Base-by-base conservation (phyloP, 2,888 invertebrate species). In the Orthosia cruda region DNA sequence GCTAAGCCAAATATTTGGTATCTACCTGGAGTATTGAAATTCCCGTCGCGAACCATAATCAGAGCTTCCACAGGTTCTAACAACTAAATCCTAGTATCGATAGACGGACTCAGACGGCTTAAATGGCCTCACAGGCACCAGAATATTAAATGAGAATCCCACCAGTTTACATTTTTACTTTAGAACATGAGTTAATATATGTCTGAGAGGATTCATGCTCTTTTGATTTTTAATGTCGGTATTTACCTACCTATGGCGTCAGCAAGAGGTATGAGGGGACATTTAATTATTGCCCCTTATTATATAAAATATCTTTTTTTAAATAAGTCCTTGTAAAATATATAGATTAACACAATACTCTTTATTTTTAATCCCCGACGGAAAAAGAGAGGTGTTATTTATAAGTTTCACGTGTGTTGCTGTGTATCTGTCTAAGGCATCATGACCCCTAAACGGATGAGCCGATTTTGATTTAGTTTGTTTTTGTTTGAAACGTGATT, bases 141-240 rank as follows among this genome's bases (percentile, higher is more conserved):
- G 84, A 85, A 86, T 84, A 86, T 81, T 80, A 81, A 63, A 86
- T 86, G 74, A 75, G 66, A 75, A 71, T 65, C 73, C 71, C 59
- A 76, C 32, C 26, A 66, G 71, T 67, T 74, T 75, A 72, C 66
- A 73, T 64, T 68, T 63, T 63, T 70, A 74, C 45, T 26, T 13
- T 57, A 16, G 26, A 59, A 62, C 40, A 55, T 64, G 45, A 61
- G 23, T 55, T 13, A 67, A 66, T 70, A 47, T 58, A 49, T 16
- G 26, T 49, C 47, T 11, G 49, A 52, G 58, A 68, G 13, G 5
- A 47, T 52, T 32, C 4, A 59, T 40, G 18, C 9, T n/a, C n/a
- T n/a, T 11, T 26, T 18, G n/a, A 3, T 47, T 26, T 73, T 59
- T n/a, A 40, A 5, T n/a, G 13, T 59, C 58, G 11, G 12, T 20